Evolutionary conservation across 2,888 invertebrate genomes (phyloP), one percentile per base, ranked within the genome.

Genomic region (Sympetrum striolatum): DNA sequence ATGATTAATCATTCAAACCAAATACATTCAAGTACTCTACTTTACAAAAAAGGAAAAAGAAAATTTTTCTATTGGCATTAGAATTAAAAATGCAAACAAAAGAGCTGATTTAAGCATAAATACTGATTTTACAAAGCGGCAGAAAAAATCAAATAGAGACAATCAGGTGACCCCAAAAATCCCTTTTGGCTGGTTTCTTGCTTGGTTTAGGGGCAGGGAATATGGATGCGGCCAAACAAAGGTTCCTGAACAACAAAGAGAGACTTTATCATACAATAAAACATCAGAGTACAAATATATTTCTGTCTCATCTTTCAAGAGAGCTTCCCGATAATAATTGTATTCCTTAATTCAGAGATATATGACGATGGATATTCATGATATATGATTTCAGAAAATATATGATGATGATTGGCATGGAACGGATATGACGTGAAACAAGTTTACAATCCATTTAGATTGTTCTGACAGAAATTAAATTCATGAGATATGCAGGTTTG

Each of bases 151-250:
- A 64, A 8, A 86, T 2, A 82, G 44, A 44, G 53, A 60, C n/a
- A 86, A 64, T 60, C 86, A 86, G 86, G 39, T 37, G 60, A 64
- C 86, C 86, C 86, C 90, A 90, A 58, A 81, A 90, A 90, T 91
- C 90, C 91, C 91, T 90, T 91, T 91, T 91, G 91, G 91, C 91
- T 91, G 91, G 91, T 91, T 91, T 91, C 91, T 91, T 90, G 73
- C 81, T 81, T 39, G 81, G 44, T 90, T 58, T 60, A 60, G 58
- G 60, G 86, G 86, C 86, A 86, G 58, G 86, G 86, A 35, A 37
- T 37, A 86, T 86, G 86, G 86, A 60, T 37, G 60, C 60, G 60
- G 86, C 64, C 60, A 37, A 22, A 39, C 18, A 86, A 64, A 86
- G 35, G 18, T n/a, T 86, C 86, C 86, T 86, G 86, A 64, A 86